A percentile compares a stretch with the other conserved stretches of the same genome.
phyloP scores from a whole-genome alignment of 2,888 invertebrate genomes.

The Coenonympha glycerion region DNA sequence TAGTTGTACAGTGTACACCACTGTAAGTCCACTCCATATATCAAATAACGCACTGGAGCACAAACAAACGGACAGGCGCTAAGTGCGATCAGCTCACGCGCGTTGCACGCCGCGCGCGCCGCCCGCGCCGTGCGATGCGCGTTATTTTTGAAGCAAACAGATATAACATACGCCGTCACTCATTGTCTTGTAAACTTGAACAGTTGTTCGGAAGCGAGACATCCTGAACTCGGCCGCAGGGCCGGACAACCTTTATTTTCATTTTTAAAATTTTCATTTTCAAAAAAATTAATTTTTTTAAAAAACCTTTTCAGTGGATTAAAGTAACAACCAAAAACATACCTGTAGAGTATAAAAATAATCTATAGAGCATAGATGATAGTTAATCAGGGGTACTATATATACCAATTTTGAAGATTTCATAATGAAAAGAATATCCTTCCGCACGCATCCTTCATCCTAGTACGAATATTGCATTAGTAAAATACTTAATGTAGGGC shows the following conservation, averaged over 20 bases:
- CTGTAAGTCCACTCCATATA: slow-evolving; percentile 1
- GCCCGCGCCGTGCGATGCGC: slow-evolving; percentile 25
- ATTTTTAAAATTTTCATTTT: not conserved
- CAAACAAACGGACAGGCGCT: slow-evolving; percentile 24
- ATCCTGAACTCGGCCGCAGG: slow-evolving; percentile 49
- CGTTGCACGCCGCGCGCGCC: not conserved
- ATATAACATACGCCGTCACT: slow-evolving; percentile 47
- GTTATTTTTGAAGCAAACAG: slow-evolving; percentile 61
- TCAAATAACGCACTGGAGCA: slow-evolving; percentile 1
- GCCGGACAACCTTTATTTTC: slow-evolving; percentile 32
- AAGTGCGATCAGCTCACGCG: slow-evolving; percentile 18
- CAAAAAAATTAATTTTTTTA: no score
- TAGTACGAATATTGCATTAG: no score
- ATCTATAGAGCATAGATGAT: no score
- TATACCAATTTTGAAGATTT: no score
- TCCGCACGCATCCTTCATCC: no score
- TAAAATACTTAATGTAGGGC: no score
- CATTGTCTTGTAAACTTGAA: slow-evolving; percentile 56
- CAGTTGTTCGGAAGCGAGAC: slow-evolving; percentile 70
- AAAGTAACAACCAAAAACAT: no score
- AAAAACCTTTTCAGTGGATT: no score
- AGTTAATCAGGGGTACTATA: no score
- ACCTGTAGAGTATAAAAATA: no score
- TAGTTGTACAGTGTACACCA: no score
- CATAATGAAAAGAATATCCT: no score